Conservation (phyloP, 2,888 invertebrate genomes). For the Conus canariensis region DNA sequence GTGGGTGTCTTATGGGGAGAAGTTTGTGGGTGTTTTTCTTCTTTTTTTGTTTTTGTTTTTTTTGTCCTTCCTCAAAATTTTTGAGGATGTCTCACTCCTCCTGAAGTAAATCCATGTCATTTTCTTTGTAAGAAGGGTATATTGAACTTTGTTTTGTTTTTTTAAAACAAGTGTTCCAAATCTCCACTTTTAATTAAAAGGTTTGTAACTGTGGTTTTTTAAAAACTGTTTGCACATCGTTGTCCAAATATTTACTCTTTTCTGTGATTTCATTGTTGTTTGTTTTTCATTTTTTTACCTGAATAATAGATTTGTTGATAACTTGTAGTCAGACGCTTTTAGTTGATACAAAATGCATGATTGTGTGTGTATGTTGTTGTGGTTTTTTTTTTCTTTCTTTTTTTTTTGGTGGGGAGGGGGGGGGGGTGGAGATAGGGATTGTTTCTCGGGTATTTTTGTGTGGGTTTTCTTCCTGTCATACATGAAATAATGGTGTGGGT, state of each 20-base stretch:
- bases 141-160: background rate
- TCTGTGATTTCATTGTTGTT: conserved; percentile 10
- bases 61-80: too few relatives aligned
- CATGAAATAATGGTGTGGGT: too few relatives aligned
- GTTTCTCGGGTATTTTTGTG: too few relatives aligned
- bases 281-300: background rate
- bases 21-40: too few relatives aligned
- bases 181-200: background rate
- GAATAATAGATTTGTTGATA: background rate
- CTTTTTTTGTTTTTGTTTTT: too few relatives aligned
- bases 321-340: background rate
- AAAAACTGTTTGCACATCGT: background rate
- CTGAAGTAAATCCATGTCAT: background rate
- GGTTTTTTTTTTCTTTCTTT: background rate
- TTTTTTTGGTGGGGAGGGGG: too few relatives aligned
- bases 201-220: background rate
- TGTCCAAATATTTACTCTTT: background rate
- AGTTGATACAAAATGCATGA: background rate
- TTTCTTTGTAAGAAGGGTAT: background rate
- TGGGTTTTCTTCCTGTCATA: too few relatives aligned
- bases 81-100: too few relatives aligned
- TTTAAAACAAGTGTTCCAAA: background rate
- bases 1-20: background rate
- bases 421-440: too few relatives aligned
- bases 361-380: background rate